Conservation (phyloP, 2,113 vertebrate species). For the Hydrochoerus hydrochaeris region DNA sequence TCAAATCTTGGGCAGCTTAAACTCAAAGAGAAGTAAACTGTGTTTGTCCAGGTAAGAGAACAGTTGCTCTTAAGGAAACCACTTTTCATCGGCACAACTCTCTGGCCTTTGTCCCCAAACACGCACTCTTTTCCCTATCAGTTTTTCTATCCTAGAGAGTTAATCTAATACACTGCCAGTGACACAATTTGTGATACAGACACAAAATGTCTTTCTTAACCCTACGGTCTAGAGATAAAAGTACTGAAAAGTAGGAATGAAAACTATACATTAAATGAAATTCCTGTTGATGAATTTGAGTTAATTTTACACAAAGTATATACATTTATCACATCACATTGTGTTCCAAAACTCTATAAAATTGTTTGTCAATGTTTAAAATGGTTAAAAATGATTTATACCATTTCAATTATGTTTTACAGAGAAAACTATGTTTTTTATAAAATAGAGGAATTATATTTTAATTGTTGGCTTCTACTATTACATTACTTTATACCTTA, state of each 20-base stretch:
- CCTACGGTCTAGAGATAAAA: slow-evolving; percentile 21
- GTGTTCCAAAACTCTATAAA: not conserved
- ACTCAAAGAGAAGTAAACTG: slow-evolving; percentile 65
- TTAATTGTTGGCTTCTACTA: not conserved
- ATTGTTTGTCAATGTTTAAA: not conserved
- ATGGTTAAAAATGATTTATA: not conserved
- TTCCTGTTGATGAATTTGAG: not conserved
- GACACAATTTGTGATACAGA: slow-evolving; percentile 19
- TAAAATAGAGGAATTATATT: not conserved
- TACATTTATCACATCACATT: not conserved
- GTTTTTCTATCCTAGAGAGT: slow-evolving; percentile 16
- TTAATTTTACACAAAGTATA: not conserved
- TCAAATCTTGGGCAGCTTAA: slow-evolving; percentile 55
- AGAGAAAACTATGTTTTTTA: not conserved
- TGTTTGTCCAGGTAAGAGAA: slow-evolving; percentile 40
- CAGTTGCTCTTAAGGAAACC: not conserved
- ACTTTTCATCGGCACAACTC: slow-evolving; percentile 59
- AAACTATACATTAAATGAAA: not conserved
- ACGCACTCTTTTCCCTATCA: slow-evolving; percentile 14
- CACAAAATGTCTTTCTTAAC: not conserved
- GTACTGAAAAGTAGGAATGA: not conserved
- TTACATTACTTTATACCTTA: not conserved
- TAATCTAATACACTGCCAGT: slow-evolving; percentile 61
- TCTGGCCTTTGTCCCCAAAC: slow-evolving; percentile 7
- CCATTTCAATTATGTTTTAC: not conserved